Conservation (phyloP, 2,888 invertebrate genomes). For the Leptura quadrifasciata region DNA sequence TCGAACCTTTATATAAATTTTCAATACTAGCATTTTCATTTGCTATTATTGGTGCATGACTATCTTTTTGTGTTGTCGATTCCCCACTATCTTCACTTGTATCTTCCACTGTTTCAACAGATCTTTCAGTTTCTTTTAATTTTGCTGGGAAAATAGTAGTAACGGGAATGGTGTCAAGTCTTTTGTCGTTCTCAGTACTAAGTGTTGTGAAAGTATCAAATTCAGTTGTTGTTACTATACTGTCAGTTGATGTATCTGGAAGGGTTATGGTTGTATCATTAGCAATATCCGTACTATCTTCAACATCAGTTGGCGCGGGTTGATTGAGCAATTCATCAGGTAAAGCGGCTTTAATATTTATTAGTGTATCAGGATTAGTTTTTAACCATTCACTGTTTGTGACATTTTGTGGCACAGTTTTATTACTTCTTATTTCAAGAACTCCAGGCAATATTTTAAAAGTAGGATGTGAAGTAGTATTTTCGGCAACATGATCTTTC, state of each 20-base stretch:
- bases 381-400: slow-evolving; percentile 69
- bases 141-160: slow-evolving; percentile 3
- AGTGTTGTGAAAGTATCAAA: background rate
- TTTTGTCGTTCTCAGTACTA: slow-evolving; percentile 26
- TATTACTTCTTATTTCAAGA: slow-evolving; percentile 64
- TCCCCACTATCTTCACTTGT: slow-evolving; percentile 65
- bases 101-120: slow-evolving; percentile 64
- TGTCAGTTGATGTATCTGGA: slow-evolving; percentile 37
- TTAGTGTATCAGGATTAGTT: slow-evolving; percentile 48
- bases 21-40: slow-evolving; percentile 70
- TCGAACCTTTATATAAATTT: slow-evolving; percentile 45
- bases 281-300: slow-evolving; percentile 45
- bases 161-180: slow-evolving; percentile 17
- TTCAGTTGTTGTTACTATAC: background rate
- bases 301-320: slow-evolving; percentile 61
- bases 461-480: slow-evolving; percentile 10
- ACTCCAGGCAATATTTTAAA: slow-evolving; percentile 68
- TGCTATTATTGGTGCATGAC: slow-evolving; percentile 60
- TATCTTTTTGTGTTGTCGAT: slow-evolving; percentile 62
- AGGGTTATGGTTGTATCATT: slow-evolving; percentile 33
- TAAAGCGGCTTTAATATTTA: slow-evolving; percentile 62
- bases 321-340: slow-evolving; percentile 64
- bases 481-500: slow-evolving; percentile 16
- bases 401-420: slow-evolving; percentile 59
- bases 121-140: slow-evolving; percentile 41